Base-by-base conservation (phyloP, 30 jellyfish, hydroid and myxozoan species). In the Aurelia sp. region DNA sequence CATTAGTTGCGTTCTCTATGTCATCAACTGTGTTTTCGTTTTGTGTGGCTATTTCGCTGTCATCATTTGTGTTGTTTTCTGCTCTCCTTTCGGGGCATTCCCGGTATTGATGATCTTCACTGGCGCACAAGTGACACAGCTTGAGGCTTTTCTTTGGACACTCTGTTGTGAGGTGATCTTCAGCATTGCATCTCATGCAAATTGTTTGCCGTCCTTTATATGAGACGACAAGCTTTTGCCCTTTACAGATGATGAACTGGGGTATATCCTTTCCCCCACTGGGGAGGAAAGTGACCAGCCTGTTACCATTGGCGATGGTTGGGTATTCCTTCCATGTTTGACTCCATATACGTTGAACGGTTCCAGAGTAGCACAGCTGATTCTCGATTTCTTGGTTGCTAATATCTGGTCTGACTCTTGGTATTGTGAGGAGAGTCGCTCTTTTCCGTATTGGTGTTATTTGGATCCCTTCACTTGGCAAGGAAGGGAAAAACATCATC, bases 251-350 rank as follows among this genome's bases (percentile, higher is more conserved):
- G 17, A 62, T n/a, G 31, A 62, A 67, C 3, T 60, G 78, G 4
- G 78, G 78, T 5, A 67, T 35, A 2, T 67, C 78, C 58, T 37
- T 30, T 21, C 58, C 55, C 31, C 31, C 73, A 13, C 47, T 19
- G 4, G 73, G 73, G 35, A 62, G 35, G 31, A 62, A 19, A 11
- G 73, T 62, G 2, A 62, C 73, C 2, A 67, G 17, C 19, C 59
- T 37, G 7, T 67, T 35, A 4, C 78, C 78, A 21, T 67, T 67
- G 4, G n/a, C 44, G 8, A 67, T 67, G 10, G 44, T 67, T 37
- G 78, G 78, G 18, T 8, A 67, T 16, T 47, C 78, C 18, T 35
- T 47, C 78, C 78, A 67, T 0, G 78, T 35, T 30, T 35, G 59
- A 13, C 37, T 67, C 73, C 73, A 62, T 7, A 16, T 41, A 1